These are phyloP conservation scores for Periplaneta americana DNA, from an alignment of 1,140 invertebrate species.

Conservation along the genomic window DNA sequence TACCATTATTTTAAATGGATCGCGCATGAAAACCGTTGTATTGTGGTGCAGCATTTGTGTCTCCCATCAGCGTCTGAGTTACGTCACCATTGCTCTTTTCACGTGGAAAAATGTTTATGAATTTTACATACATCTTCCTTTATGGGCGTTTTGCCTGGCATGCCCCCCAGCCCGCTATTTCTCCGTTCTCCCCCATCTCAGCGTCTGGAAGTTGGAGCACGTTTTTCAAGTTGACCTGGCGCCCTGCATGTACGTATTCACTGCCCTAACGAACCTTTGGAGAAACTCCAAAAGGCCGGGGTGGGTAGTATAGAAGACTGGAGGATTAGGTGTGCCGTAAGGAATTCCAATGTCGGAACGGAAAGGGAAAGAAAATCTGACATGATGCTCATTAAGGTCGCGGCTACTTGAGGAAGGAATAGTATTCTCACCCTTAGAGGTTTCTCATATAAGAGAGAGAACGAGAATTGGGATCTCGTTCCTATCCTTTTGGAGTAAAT, in stretches of 20 bases:
- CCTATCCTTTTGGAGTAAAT: slow-evolving; percentile 4
- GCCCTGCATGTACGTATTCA: no score
- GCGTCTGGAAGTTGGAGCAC: not conserved
- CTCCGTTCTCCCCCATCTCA: not conserved
- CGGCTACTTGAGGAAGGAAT: not conserved
- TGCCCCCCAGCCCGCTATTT: not conserved
- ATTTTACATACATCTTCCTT: not conserved
- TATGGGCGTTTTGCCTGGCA: not conserved
- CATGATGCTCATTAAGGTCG: slow-evolving; percentile 4
- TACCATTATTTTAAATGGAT: no score
- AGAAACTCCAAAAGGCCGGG: not conserved
- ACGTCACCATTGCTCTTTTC: no score
- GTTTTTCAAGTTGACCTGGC: slow-evolving; percentile 8
- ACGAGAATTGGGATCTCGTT: not conserved
- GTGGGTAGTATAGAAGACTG: not conserved
- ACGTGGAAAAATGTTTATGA: not conserved
- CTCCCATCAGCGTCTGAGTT: no score
- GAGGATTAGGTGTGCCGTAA: not conserved
- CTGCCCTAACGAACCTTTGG: slow-evolving; percentile 3
- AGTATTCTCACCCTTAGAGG: slow-evolving; percentile 6
- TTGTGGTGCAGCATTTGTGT: no score
- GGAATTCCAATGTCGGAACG: not conserved
- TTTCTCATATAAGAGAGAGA: not conserved
- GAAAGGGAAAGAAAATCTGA: not conserved
- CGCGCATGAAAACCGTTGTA: no score